These are phyloP conservation scores for Montipora capitata DNA, from an alignment of 92 coral and sea anemone genomes.

Conservation along the genomic window DNA sequence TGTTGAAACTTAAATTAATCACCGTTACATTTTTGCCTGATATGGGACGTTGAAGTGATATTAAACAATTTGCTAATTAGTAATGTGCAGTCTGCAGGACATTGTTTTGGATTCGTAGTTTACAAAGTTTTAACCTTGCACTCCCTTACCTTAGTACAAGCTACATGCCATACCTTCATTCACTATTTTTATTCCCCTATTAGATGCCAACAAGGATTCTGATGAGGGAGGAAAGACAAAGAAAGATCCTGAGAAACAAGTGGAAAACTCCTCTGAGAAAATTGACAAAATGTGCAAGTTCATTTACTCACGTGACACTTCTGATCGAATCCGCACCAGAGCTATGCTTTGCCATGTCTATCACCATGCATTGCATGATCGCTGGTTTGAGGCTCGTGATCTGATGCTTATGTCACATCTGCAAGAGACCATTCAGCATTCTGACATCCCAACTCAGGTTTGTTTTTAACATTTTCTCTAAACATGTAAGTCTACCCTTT, in stretches of 20 bases:
- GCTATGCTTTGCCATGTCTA: slow-evolving; percentile 98
- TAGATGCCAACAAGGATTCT: slow-evolving; percentile 27
- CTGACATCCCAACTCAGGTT: slow-evolving; percentile 99
- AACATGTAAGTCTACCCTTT: not conserved
- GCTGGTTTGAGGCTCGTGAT: slow-evolving; percentile 98
- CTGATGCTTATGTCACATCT: slow-evolving; percentile 98
- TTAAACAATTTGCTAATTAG: too few relatives aligned
- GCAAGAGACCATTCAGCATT: slow-evolving; percentile 95
- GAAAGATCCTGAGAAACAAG: slow-evolving; percentile 38
- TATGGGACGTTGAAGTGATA: too few relatives aligned
- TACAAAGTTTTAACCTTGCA: too few relatives aligned
- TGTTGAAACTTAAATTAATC: too few relatives aligned
- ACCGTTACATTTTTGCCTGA: too few relatives aligned
- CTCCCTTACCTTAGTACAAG: too few relatives aligned
- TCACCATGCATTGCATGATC: slow-evolving; percentile 94
- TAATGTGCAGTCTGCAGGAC: too few relatives aligned
- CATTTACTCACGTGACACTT: slow-evolving; percentile 96
- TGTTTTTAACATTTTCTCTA: not conserved
- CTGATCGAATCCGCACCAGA: slow-evolving; percentile 96
- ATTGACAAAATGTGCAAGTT: slow-evolving; percentile 90
- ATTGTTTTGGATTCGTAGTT: too few relatives aligned
- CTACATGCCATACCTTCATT: too few relatives aligned
- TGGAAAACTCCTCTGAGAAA: slow-evolving; percentile 67
- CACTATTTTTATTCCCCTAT: not conserved
- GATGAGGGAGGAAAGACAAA: slow-evolving; percentile 53